Evolutionary conservation across 2,113 vertebrate species (phyloP), one percentile per base, ranked within the genome.

Genomic region (Nanorana parkeri): DNA sequence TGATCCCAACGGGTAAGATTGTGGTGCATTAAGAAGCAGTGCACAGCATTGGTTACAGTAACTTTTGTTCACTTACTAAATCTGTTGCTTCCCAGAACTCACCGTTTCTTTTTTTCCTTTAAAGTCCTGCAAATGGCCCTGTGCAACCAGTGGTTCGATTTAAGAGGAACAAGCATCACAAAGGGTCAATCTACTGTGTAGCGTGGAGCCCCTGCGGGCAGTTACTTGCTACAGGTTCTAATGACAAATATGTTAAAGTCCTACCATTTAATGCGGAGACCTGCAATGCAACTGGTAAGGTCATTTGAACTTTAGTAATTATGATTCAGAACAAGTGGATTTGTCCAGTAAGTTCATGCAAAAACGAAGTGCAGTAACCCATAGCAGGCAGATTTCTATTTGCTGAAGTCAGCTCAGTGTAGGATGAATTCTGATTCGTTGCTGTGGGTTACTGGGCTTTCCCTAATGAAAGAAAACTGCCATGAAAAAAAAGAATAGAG

Each of bases 121-220:
- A 1, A 47, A 97, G 96, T 90, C 87, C 85, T 88, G 86, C 90
- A 86, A 89, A 88, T 68, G 84, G 88, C 83, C 90, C 90, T 81
- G 95, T 94, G 78, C 96, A 96, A 84, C 96, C 97, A 17, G 90
- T 90, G 55, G 94, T 99, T 65, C 96, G 95, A 84, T 99, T 99
- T 90, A 95, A 97, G 87, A 95, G 97, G 87, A 99, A 98, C 90
- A 99, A 99, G 85, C 98, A 99, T 88, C 98, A 99, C 87, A 99
- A 99, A 89, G 98, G 98, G 85, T 99, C 97, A 0, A 99, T 99
- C 89, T 99, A 99, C 89, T 99, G 98, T 65, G 96, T 98, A 64
- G 96, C 98, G 24, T 99, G 98, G 98, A 99, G 97, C 87, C 96
- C 95, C 80, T 99, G 98, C 84, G 98, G 98, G 29, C 96, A 97